Conservation (phyloP, 2,888 invertebrate species). For the Tholera decimalis region DNA sequence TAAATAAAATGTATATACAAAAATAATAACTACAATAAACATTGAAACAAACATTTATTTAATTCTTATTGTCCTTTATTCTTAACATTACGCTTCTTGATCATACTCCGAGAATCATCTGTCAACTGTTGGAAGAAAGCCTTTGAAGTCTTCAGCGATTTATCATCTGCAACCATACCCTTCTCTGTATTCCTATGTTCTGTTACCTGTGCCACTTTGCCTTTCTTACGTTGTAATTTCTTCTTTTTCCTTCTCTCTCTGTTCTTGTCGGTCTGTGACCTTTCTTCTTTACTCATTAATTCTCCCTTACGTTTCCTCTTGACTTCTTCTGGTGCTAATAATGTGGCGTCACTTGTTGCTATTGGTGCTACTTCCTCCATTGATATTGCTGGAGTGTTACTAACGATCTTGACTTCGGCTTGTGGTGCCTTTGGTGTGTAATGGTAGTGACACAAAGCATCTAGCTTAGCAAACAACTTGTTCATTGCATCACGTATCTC, state of each 20-base stretch:
- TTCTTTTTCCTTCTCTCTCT: conserved; percentile 97
- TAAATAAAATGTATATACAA: neutral
- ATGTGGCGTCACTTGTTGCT: conserved; percentile 95
- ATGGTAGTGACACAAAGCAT: conserved; percentile 98
- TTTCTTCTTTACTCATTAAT: conserved; percentile 94
- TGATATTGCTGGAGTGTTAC: conserved; percentile 96
- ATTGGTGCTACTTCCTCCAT: conserved; percentile 99
- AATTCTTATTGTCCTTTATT: conserved; percentile 78
- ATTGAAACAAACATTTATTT: conserved; percentile 49
- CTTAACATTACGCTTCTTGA: conserved; percentile 81
- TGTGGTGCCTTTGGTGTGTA: conserved; percentile 97
- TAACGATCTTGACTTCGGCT: conserved; percentile 97
- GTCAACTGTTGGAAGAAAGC: conserved; percentile 97
- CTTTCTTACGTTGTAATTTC: conserved; percentile 92
- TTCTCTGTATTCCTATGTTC: conserved; percentile 91
- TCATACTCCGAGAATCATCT: conserved; percentile 92
- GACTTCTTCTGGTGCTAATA: conserved; percentile 98
- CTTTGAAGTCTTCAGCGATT: conserved; percentile 92
- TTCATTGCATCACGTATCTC: conserved; percentile 95
- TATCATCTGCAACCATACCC: conserved; percentile 90
- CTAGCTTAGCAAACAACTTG: conserved; percentile 95
- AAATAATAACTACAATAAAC: conserved; percentile 40
- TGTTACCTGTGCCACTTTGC: conserved; percentile 83
- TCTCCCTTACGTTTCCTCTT: conserved; percentile 92
- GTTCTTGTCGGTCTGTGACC: conserved; percentile 96